phyloP scores from a whole-genome alignment of 2,797 vertebrate genomes.

The Xenops minutus region DNA sequence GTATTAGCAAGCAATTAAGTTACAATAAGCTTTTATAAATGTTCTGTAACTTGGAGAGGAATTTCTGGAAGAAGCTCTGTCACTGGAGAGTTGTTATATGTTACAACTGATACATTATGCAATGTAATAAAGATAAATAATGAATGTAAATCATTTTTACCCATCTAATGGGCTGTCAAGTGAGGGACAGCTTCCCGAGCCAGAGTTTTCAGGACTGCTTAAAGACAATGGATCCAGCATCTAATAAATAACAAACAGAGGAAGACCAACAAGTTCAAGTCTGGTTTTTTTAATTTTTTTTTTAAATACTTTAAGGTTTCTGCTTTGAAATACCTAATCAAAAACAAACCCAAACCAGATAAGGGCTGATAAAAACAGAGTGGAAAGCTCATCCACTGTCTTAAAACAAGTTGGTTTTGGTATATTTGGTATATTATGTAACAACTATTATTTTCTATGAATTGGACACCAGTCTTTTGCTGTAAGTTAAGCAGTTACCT shows the following conservation, averaged over 20 bases:
- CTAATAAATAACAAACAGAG: conserved; percentile 70
- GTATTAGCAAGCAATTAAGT: not conserved
- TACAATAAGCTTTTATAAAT: not conserved
- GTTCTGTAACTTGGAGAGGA: not conserved
- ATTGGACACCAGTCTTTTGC: not conserved
- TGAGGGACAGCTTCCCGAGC: conserved; percentile 96
- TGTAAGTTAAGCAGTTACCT: not conserved
- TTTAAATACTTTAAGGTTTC: not conserved
- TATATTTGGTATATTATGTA: not conserved
- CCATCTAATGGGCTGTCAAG: conserved; percentile 97
- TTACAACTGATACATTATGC: not conserved
- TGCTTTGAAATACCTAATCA: not conserved
- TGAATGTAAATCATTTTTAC: conserved; percentile 73
- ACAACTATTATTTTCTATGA: not conserved
- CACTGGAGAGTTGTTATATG: not conserved
- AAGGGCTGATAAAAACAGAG: not conserved
- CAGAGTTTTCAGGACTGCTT: conserved; percentile 98
- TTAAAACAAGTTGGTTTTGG: not conserved
- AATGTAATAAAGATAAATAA: not conserved
- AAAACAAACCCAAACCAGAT: not conserved
- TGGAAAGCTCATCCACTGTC: not conserved
- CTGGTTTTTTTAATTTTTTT: not conserved
- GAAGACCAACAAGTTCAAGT: not conserved
- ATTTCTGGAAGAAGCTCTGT: not conserved
- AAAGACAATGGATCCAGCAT: conserved; percentile 97